Evolutionary conservation across 2,113 vertebrate genomes (phyloP).

Genomic region (Tretioscincus oriximinensis): DNA sequence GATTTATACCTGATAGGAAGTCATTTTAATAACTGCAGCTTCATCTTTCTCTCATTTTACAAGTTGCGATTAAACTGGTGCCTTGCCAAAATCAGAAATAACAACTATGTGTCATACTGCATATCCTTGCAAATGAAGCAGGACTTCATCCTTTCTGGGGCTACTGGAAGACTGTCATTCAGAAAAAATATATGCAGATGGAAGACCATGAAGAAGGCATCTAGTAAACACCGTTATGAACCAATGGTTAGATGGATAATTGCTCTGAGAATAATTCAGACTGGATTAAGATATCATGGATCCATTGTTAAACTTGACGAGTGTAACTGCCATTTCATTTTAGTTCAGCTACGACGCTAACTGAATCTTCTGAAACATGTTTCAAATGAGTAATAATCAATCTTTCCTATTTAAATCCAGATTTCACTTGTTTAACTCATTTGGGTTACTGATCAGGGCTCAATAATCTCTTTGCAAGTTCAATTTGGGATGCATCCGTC

Average conservation of each 20-base stretch:
- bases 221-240: constrained; percentile 4
- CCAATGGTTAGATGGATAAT: neutral
- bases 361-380: neutral
- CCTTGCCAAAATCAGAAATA: neutral
- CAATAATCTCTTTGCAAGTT: too few species aligned
- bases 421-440: neutral
- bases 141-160: neutral
- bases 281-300: neutral
- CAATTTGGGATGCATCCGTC: too few species aligned
- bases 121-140: neutral
- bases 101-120: neutral
- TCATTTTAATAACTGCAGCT: neutral
- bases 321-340: neutral
- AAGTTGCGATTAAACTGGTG: neutral
- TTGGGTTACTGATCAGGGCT: neutral
- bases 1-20: neutral
- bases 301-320: neutral
- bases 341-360: neutral
- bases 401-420: neutral
- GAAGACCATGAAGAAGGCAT: neutral
- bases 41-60: neutral
- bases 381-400: neutral
- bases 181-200: neutral
- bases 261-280: neutral
- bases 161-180: neutral